Evolutionary conservation across 2,888 invertebrate species (phyloP).

Genomic region (Pyrrhia umbra): DNA sequence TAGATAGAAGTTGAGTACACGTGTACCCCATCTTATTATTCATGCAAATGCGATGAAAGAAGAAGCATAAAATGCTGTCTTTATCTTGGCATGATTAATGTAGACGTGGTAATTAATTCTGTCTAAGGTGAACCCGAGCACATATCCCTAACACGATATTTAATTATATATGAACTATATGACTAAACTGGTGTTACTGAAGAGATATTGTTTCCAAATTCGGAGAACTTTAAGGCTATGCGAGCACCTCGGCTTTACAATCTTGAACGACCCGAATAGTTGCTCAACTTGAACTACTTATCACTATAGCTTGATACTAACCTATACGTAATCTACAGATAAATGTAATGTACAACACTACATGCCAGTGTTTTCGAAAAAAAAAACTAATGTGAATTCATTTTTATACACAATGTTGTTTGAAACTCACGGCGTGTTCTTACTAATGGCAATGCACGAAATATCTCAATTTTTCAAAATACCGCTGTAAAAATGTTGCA

Average conservation of each 20-base stretch:
- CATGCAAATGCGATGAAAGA: too few species aligned
- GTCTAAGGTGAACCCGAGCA: not conserved
- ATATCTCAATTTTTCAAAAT: constrained; percentile 45
- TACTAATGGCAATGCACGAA: constrained; percentile 40
- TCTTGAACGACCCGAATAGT: constrained; percentile 52
- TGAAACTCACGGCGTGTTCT: constrained; percentile 5
- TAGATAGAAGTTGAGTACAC: too few species aligned
- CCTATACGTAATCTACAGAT: constrained; percentile 2
- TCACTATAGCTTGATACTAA: constrained; percentile 7
- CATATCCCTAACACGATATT: not conserved
- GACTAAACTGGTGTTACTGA: constrained; percentile 22
- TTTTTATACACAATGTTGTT: not conserved
- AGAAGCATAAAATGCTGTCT: not conserved
- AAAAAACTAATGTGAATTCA: too few species aligned
- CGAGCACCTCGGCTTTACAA: constrained; percentile 47
- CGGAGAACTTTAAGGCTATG: constrained; percentile 42
- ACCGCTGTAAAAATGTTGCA: constrained; percentile 32
- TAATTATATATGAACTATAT: constrained; percentile 4
- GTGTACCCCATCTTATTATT: too few species aligned
- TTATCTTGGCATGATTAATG: not conserved
- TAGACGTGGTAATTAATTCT: not conserved
- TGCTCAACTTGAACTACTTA: constrained; percentile 33
- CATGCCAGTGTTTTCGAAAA: too few species aligned
- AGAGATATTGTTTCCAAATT: constrained; percentile 47
- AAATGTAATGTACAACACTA: too few species aligned